Evolutionary conservation across 2,797 vertebrate genomes (phyloP).

Genomic region (Sparus aurata): DNA sequence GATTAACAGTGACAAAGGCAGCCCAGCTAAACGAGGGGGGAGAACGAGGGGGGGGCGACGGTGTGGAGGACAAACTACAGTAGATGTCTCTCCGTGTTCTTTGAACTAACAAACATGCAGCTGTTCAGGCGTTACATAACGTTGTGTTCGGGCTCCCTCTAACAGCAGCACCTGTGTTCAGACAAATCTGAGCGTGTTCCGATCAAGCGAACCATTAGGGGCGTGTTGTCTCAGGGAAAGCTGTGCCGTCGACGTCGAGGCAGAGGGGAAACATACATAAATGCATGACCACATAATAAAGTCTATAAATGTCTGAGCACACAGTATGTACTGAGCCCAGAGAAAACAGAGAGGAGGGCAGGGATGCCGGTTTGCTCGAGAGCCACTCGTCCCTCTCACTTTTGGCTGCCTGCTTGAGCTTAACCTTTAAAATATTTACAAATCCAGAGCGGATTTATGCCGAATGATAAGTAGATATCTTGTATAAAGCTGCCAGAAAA

Average conservation of each 20-base stretch:
- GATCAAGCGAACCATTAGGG: slow-evolving; percentile 57
- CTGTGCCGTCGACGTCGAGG: background rate
- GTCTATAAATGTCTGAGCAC: slow-evolving; percentile 76
- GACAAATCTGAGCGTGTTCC: slow-evolving; percentile 32
- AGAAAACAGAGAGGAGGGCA: slow-evolving; percentile 47
- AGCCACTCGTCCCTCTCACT: slow-evolving; percentile 47
- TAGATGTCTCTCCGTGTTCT: slow-evolving; percentile 14
- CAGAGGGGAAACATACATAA: slow-evolving; percentile 65
- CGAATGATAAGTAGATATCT: slow-evolving; percentile 57
- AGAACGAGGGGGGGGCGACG: slow-evolving; percentile 8
- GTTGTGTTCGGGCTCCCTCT: slow-evolving; percentile 19
- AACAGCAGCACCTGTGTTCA: slow-evolving; percentile 66
- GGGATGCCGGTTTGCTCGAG: slow-evolving; percentile 23
- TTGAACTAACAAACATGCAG: slow-evolving; percentile 50
- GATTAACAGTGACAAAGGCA: slow-evolving; percentile 32
- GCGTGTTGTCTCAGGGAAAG: slow-evolving; percentile 25
- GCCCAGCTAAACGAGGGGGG: slow-evolving; percentile 23
- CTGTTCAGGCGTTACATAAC: slow-evolving; percentile 44
- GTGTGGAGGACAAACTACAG: slow-evolving; percentile 4
- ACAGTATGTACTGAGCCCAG: slow-evolving; percentile 35
- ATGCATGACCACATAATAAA: slow-evolving; percentile 72
- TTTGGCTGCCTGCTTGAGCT: slow-evolving; percentile 40
- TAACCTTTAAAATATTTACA: slow-evolving; percentile 77
- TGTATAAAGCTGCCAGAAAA: slow-evolving; percentile 27
- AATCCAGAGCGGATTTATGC: slow-evolving; percentile 44